Conservation (phyloP, 1,140 invertebrate species). For the Solenopsis fugax region DNA sequence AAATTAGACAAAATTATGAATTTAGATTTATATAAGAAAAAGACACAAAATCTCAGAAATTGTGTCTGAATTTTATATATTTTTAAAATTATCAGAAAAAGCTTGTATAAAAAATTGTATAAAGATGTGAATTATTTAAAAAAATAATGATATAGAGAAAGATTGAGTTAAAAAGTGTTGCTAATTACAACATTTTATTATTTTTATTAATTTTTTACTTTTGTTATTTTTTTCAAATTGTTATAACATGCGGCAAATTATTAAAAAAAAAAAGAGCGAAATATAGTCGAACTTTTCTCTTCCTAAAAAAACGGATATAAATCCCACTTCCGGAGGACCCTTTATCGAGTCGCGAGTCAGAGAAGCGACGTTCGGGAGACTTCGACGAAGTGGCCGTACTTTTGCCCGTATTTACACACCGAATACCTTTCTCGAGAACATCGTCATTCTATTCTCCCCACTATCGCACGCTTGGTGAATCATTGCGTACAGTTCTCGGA, state of each 20-base stretch:
- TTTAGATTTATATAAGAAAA: neutral
- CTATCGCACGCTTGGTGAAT: conserved; percentile 13
- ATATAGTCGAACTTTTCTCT: neutral
- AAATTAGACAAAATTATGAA: neutral
- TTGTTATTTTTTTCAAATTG: too few relatives aligned
- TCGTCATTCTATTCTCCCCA: conserved; percentile 30
- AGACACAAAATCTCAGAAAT: neutral
- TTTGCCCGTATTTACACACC: conserved; percentile 51
- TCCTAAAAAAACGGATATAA: neutral
- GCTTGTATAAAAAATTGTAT: neutral
- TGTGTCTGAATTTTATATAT: neutral
- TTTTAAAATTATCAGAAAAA: neutral
- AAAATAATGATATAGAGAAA: neutral
- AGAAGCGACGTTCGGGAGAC: conserved; percentile 11
- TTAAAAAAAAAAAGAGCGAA: neutral
- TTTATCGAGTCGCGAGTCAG: neutral
- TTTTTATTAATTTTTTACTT: neutral
- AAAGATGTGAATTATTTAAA: neutral
- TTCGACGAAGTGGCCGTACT: neutral
- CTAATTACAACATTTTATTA: neutral
- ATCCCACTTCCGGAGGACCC: neutral
- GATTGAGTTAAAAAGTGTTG: neutral
- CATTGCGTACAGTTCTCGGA: conserved; percentile 44
- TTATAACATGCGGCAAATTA: neutral
- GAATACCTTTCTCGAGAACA: conserved; percentile 27